Conservation (phyloP, 23 tunicate species). For the Botrylloides violaceus region DNA sequence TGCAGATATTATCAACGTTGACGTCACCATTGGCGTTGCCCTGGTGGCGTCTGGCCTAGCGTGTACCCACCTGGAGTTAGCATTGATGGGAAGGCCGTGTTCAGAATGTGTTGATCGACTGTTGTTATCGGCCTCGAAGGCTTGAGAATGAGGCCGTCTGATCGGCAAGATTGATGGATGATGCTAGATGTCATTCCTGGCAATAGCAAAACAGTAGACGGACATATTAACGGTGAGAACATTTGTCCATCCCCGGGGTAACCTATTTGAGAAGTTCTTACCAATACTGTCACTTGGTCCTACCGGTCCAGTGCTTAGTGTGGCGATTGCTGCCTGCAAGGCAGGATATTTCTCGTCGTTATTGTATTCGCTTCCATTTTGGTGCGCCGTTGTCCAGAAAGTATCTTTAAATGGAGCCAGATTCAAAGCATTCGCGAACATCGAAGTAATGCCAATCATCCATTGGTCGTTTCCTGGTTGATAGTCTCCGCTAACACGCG, state of each 20-base stretch:
- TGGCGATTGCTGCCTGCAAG: constrained; percentile 74
- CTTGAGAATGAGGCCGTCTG: constrained; percentile 80
- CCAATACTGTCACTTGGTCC: constrained; percentile 64
- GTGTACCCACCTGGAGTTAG: background rate
- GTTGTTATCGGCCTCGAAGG: constrained; percentile 78
- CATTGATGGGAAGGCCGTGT: constrained; percentile 46
- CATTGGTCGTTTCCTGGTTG: constrained; percentile 92
- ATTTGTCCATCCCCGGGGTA: too few relatives aligned
- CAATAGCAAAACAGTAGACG: background rate
- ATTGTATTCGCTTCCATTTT: constrained; percentile 56
- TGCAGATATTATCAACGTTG: too few relatives aligned
- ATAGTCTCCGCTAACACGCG: constrained; percentile 85
- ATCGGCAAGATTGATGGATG: constrained; percentile 63
- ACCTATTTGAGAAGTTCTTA: too few relatives aligned
- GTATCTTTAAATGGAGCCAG: constrained; percentile 90
- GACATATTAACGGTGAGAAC: too few relatives aligned
- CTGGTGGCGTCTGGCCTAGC: too few relatives aligned
- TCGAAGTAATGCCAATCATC: constrained; percentile 73
- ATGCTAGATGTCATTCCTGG: constrained; percentile 38
- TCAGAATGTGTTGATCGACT: constrained; percentile 52
- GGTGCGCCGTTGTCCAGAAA: constrained; percentile 69
- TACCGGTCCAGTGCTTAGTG: constrained; percentile 84
- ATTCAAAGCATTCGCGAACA: constrained; percentile 80
- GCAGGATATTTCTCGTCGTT: constrained; percentile 45
- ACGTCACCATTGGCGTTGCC: too few relatives aligned